Evolutionary conservation across 2,797 vertebrate genomes (phyloP).

Genomic region (Serranus cabrilla): DNA sequence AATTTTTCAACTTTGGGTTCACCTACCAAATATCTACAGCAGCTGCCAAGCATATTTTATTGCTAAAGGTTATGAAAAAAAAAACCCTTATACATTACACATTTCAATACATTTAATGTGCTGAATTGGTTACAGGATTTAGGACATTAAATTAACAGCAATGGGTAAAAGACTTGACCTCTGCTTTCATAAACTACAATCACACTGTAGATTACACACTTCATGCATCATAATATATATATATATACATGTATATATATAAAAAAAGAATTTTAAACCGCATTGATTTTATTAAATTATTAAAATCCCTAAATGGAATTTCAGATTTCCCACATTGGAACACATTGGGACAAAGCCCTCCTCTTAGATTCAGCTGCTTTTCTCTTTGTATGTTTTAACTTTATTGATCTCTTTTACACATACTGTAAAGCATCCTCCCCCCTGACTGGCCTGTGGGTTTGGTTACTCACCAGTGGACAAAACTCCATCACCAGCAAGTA

Average conservation of each 20-base stretch:
- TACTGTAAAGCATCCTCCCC: neutral
- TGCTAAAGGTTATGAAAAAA: constrained; percentile 2
- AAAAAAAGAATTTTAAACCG: too few relatives aligned
- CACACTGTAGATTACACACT: neutral
- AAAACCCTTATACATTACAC: neutral
- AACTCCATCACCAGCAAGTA: constrained; percentile 98
- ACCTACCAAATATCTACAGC: constrained; percentile 41
- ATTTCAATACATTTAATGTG: neutral
- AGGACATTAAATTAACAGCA: neutral
- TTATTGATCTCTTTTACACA: neutral
- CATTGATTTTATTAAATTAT: too few relatives aligned
- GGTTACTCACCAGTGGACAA: constrained; percentile 93
- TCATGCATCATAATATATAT: too few relatives aligned
- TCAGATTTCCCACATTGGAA: neutral
- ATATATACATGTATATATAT: too few relatives aligned
- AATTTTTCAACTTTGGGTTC: neutral
- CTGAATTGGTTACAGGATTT: neutral
- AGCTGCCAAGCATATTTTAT: constrained; percentile 34
- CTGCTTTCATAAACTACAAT: neutral
- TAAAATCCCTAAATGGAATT: neutral
- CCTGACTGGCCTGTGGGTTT: neutral
- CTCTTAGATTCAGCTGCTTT: neutral
- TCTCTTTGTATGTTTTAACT: neutral
- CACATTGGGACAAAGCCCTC: neutral
- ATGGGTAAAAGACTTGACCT: neutral